Conservation (phyloP, 2,113 vertebrate genomes). For the Dipodomys spectabilis region DNA sequence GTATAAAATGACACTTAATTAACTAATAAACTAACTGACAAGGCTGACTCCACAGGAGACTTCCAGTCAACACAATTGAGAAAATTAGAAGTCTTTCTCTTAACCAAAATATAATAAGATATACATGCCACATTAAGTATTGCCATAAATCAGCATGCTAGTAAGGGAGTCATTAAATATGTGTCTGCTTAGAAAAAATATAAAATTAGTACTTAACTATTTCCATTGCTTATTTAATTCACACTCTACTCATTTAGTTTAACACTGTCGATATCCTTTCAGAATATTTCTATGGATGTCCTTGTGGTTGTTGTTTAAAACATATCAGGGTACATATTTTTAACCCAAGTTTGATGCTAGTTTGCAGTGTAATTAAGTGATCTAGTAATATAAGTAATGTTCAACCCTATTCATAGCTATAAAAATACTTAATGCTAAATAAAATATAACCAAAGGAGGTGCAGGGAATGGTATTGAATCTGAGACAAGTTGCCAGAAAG, state of each 20-base stretch:
- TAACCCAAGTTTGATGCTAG: slow-evolving; percentile 18
- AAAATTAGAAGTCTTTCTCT: slow-evolving; percentile 62
- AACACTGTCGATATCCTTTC: not conserved
- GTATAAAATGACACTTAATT: slow-evolving; percentile 76
- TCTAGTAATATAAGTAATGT: not conserved
- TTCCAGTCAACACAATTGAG: slow-evolving; percentile 76
- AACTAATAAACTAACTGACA: slow-evolving; percentile 64
- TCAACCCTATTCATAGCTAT: not conserved
- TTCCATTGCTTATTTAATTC: slow-evolving; percentile 50
- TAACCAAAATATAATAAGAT: slow-evolving; percentile 37
- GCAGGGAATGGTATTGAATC: not conserved
- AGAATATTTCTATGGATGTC: not conserved
- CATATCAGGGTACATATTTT: not conserved
- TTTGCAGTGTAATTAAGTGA: slow-evolving; percentile 22
- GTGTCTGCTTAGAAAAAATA: not conserved
- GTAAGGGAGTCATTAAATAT: not conserved
- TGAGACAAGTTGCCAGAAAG: not conserved
- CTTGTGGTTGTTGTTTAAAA: not conserved
- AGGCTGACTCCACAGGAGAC: slow-evolving; percentile 77
- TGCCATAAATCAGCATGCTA: slow-evolving; percentile 49
- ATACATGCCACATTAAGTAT: slow-evolving; percentile 39
- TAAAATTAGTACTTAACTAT: slow-evolving; percentile 2
- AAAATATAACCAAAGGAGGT: not conserved
- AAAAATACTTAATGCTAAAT: not conserved
- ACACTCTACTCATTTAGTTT: not conserved